Evolutionary conservation across 2,113 vertebrate genomes (phyloP).

Genomic region (Falcunculus frontatus): DNA sequence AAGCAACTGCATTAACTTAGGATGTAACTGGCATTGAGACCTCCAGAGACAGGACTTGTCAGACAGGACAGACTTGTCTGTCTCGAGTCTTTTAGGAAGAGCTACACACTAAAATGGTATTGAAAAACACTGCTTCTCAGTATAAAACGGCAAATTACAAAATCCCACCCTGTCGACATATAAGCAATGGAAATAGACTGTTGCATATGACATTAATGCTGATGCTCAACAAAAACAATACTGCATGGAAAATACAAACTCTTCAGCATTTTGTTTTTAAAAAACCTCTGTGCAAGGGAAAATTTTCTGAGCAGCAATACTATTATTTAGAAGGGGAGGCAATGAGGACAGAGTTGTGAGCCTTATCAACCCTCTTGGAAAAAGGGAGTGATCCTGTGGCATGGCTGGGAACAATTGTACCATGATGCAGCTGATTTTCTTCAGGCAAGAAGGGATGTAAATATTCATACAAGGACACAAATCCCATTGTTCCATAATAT

Average conservation of each 20-base stretch:
- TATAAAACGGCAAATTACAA: neutral
- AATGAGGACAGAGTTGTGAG: neutral
- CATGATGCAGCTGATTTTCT: neutral
- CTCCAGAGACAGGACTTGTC: neutral
- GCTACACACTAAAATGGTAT: neutral
- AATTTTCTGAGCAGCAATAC: neutral
- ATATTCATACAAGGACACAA: slow-evolving; percentile 23
- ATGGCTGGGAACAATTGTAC: neutral
- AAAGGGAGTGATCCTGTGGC: neutral
- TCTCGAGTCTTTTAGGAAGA: neutral
- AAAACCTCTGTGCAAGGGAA: neutral
- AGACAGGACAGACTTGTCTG: no score
- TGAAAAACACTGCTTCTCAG: neutral
- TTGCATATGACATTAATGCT: neutral
- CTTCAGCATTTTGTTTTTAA: neutral
- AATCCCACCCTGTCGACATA: neutral
- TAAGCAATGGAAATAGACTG: neutral
- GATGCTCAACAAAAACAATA: neutral
- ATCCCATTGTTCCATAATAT: slow-evolving; percentile 48
- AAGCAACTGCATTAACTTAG: neutral
- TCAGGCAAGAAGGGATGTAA: neutral
- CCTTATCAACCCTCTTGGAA: neutral
- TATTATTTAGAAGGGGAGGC: neutral
- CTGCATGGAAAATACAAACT: neutral
- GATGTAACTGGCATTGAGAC: neutral